Percentiles rank a stretch among this genome's conserved stretches.
Conservation (phyloP, 2,888 invertebrate genomes). For the Esperia sulphurella region DNA sequence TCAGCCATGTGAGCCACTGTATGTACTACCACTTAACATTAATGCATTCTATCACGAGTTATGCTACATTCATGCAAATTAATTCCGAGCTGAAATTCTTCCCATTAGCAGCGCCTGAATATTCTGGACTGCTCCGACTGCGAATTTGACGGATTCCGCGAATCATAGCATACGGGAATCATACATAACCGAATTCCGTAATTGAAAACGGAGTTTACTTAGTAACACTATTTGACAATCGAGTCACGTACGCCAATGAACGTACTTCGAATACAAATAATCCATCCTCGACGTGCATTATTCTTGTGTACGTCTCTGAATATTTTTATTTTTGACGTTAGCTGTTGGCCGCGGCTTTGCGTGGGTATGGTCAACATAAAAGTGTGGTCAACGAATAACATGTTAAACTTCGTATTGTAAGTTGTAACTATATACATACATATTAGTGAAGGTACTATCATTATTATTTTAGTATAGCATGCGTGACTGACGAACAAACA, state of each 20-base stretch:
- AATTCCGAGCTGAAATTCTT: conserved; percentile 40
- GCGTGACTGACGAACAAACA: too few species aligned
- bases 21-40: conserved; percentile 38
- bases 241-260: conserved; percentile 52
- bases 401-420: too few species aligned
- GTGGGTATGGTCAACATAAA: too few species aligned
- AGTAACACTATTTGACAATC: conserved; percentile 53
- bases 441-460: too few species aligned
- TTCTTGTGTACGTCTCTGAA: conserved; percentile 40
- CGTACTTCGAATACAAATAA: conserved; percentile 64
- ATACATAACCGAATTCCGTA: conserved; percentile 45
- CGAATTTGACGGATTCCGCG: conserved; percentile 32
- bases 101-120: conserved; percentile 5
- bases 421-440: too few species aligned
- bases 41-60: conserved; percentile 59
- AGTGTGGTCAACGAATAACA: too few species aligned
- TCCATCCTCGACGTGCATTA: conserved; percentile 46
- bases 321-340: conserved; percentile 29
- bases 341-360: too few species aligned
- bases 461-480: too few species aligned
- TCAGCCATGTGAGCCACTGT: conserved; percentile 11
- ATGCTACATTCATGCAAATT: conserved; percentile 48
- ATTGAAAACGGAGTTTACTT: conserved; percentile 67
- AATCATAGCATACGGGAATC: conserved; percentile 34
- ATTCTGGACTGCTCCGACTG: conserved; percentile 14